Conservation (phyloP, 2,113 vertebrate species). For the Morone saxatilis region DNA sequence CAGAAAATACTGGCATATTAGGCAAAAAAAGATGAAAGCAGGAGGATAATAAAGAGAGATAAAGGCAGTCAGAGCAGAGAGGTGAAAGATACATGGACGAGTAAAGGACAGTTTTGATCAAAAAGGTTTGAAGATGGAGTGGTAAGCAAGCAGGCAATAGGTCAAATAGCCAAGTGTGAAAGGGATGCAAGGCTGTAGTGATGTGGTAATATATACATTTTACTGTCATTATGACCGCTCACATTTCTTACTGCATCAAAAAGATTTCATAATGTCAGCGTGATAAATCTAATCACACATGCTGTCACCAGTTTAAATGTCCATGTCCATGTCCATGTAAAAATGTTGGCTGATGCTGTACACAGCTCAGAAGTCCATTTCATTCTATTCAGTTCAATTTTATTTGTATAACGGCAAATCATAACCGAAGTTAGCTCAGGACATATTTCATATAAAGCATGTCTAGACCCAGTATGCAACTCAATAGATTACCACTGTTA, state of each 20-base stretch:
- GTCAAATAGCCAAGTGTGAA: constrained; percentile 32
- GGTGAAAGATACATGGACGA: constrained; percentile 8
- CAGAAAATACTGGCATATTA: too few relatives aligned
- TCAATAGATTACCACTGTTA: too few relatives aligned
- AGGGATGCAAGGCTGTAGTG: neutral
- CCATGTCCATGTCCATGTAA: neutral
- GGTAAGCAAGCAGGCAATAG: constrained; percentile 11
- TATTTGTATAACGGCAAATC: too few relatives aligned
- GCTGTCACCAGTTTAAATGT: neutral
- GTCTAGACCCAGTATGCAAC: too few relatives aligned
- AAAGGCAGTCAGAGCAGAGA: neutral
- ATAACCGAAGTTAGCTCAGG: too few relatives aligned
- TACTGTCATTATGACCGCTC: constrained; percentile 11
- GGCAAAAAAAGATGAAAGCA: neutral
- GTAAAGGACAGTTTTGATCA: neutral
- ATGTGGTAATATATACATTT: constrained; percentile 20
- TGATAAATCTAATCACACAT: neutral
- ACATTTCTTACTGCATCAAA: neutral
- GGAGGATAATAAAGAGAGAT: constrained; percentile 3
- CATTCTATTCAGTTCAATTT: too few relatives aligned
- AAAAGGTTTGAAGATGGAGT: constrained; percentile 20
- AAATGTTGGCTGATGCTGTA: neutral
- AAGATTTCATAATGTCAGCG: neutral
- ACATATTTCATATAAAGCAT: too few relatives aligned
- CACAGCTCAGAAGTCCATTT: neutral